Conservation (phyloP, 2,113 vertebrate species). For the Eubucco bourcierii region DNA sequence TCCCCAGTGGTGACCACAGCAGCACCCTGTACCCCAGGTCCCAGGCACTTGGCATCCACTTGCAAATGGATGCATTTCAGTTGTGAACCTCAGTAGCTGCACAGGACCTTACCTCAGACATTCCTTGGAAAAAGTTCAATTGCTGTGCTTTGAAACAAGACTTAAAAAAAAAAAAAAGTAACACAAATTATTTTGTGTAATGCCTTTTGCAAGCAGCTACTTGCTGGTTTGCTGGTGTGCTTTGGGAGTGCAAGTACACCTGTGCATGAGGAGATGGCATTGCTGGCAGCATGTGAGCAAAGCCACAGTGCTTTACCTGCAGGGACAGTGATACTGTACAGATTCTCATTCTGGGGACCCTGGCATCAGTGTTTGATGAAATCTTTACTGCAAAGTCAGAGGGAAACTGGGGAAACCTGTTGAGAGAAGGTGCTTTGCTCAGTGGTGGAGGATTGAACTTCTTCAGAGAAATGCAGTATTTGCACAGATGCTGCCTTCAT, state of each 20-base stretch:
- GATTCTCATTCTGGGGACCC: not conserved
- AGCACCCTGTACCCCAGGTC: not conserved
- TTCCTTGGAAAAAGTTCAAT: not conserved
- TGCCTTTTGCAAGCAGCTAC: not conserved
- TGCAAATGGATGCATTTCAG: not conserved
- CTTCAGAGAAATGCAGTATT: not conserved
- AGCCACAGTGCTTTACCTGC: not conserved
- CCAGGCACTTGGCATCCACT: not conserved
- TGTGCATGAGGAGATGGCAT: not conserved
- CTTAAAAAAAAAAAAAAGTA: not conserved
- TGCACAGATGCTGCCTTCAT: not conserved
- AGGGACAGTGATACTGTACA: accelerated
- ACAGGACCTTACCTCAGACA: not conserved
- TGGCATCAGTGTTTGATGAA: not conserved
- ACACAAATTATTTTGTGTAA: not conserved
- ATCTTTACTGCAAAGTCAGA: not conserved
- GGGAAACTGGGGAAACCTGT: not conserved
- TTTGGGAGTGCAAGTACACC: not conserved
- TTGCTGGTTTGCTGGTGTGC: not conserved
- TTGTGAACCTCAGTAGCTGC: not conserved
- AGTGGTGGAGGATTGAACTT: not conserved
- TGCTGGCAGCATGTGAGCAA: not conserved
- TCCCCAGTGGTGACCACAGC: accelerated
- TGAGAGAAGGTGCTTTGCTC: not conserved
- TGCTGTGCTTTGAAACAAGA: not conserved